These are phyloP conservation scores for Litocranius walleri DNA, from an alignment of 2,113 vertebrate species.

Conservation along the genomic window DNA sequence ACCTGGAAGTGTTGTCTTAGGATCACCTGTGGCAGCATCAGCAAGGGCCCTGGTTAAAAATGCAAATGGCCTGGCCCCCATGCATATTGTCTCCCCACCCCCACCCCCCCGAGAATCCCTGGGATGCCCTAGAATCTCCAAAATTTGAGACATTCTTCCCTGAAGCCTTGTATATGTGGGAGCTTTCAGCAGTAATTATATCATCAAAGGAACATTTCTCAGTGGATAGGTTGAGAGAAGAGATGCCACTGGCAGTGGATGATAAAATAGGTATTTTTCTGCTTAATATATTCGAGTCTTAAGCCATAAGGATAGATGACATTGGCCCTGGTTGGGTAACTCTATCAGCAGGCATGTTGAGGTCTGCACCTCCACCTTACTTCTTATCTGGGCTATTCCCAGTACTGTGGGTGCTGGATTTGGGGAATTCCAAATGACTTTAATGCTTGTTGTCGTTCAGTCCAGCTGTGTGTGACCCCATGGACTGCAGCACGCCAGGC, in stretches of 20 bases:
- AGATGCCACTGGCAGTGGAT: not conserved
- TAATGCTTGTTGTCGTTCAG: not conserved
- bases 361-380: not conserved
- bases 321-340: not conserved
- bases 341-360: not conserved
- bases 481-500: not conserved
- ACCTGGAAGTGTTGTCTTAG: not conserved
- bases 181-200: not conserved
- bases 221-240: not conserved
- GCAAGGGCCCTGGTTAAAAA: not conserved
- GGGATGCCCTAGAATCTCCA: not conserved
- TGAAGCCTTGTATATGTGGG: not conserved
- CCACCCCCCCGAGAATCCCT: not conserved
- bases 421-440: not conserved
- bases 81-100: fast-evolving
- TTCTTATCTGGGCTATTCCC: not conserved
- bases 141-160: not conserved
- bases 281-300: not conserved
- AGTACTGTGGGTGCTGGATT: not conserved
- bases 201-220: not conserved
- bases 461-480: not conserved
- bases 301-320: not conserved
- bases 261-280: not conserved
- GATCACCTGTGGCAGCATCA: not conserved
- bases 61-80: not conserved